These are phyloP conservation scores for Meteorus sp. DNA, from an alignment of 1,140 invertebrate species.

Conservation along the genomic window DNA sequence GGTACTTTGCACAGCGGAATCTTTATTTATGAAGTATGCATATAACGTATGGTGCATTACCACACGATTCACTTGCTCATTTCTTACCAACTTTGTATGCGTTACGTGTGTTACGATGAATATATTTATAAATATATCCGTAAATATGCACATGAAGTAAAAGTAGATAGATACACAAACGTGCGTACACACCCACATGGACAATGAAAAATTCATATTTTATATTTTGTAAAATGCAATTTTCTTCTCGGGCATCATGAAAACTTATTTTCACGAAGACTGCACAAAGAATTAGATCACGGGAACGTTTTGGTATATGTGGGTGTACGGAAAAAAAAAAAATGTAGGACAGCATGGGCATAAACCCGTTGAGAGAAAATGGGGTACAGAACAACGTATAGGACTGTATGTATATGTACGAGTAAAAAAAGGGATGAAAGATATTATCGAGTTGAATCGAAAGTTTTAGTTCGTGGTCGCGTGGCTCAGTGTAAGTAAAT, in stretches of 20 bases:
- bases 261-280: slow-evolving; percentile 14
- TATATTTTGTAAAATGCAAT: too few species aligned
- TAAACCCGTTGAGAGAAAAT: neutral
- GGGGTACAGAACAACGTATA: neutral
- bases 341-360: too few species aligned
- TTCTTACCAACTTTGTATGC: neutral
- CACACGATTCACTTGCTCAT: slow-evolving; percentile 9
- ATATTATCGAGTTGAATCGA: slow-evolving; percentile 40
- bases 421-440: slow-evolving; percentile 1
- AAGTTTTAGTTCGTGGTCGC: slow-evolving; percentile 29
- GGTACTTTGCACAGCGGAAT: slow-evolving; percentile 19
- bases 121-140: neutral
- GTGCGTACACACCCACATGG: too few species aligned
- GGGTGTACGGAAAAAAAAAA: slow-evolving; percentile 2
- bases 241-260: slow-evolving; percentile 19
- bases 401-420: neutral
- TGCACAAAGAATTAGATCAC: slow-evolving; percentile 15
- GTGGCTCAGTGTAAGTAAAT: slow-evolving; percentile 38
- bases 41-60: slow-evolving; percentile 12
- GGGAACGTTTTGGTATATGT: slow-evolving; percentile 7
- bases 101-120: neutral
- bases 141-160: slow-evolving; percentile 12
- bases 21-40: slow-evolving; percentile 25
- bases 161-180: too few species aligned
- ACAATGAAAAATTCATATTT: too few species aligned